Base-by-base conservation (phyloP, 1,140 invertebrate genomes). In the Neodiprion pinetum region DNA sequence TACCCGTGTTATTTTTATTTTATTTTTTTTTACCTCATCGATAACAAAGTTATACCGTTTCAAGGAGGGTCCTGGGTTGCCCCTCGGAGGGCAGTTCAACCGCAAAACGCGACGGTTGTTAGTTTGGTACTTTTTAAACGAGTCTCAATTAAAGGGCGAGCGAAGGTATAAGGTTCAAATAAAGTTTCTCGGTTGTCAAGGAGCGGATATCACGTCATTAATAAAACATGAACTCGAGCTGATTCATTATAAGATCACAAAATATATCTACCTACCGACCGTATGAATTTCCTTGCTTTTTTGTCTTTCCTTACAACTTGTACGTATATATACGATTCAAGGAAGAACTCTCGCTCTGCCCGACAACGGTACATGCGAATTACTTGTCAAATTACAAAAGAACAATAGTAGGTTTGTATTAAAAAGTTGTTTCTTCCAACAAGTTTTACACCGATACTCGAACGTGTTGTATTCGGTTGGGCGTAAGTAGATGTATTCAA, bases 131-230 rank as follows among this genome's bases (percentile, higher is more conserved):
- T 61, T 61, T 61, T 61, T 11, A 61, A 61, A 61, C 53, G 11
- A 17, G 53, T 61, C 53, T 61, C 53, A 61, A 61, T 61, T 61
- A 61, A 61, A 61, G n/a, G 11, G 53, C 53, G n/a, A 17, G 53
- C 28, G 28, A 40, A 40, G 28, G 28, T 40, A 40, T 40, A 17
- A 61, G 11, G 53, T 61, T 61, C 4, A 61, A 61, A 61, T 61
- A 61, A 61, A 61, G 53, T 61, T 61, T 61, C 53, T 61, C 53
- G n/a, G 53, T 17, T 61, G 53, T 61, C 53, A 61, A 61, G 53
- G 11, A 17, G 11, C n/a, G 9, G 53, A 14, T 5, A 14, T 17
- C 53, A 61, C 53, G n/a, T 61, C 53, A 61, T 61, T 61, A 61
- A 61, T 61, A 61, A 61, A 61, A 61, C 53, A 61, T 61, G 53